Evolutionary conservation across 2,113 vertebrate species (phyloP).

Genomic region (Campylomormyrus tamandua): DNA sequence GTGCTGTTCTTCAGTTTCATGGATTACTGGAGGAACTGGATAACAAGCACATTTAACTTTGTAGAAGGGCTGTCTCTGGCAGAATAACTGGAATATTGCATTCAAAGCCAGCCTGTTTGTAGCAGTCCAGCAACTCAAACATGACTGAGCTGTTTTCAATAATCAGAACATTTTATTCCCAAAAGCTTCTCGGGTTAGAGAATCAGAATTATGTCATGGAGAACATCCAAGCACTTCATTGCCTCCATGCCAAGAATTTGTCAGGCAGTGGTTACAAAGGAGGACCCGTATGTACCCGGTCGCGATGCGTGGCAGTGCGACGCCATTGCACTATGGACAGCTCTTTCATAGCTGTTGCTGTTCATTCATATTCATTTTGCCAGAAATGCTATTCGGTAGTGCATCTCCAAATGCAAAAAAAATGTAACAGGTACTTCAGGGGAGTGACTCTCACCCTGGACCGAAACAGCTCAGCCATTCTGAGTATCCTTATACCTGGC

Average conservation of each 20-base stretch:
- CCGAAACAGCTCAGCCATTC: slow-evolving; percentile 59
- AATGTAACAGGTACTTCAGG: slow-evolving; percentile 14
- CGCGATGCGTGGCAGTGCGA: slow-evolving; percentile 52
- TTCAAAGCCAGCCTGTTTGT: background rate
- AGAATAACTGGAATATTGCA: slow-evolving; percentile 14
- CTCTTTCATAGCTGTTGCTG: background rate
- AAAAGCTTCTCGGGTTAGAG: slow-evolving; percentile 26
- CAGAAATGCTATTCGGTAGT: background rate
- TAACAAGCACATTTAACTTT: background rate
- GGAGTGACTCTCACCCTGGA: background rate
- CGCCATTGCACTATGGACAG: background rate
- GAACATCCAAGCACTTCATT: slow-evolving; percentile 33
- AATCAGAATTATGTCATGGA: slow-evolving; percentile 48
- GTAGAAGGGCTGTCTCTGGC: background rate
- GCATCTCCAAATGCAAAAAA: background rate
- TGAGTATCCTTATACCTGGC: background rate
- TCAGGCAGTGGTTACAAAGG: slow-evolving; percentile 57
- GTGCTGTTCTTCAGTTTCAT: background rate
- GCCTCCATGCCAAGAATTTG: slow-evolving; percentile 51
- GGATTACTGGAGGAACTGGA: background rate
- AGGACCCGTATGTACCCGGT: slow-evolving; percentile 54
- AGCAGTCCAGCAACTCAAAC: background rate
- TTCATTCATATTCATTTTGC: background rate
- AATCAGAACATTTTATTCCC: background rate
- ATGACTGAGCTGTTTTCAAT: slow-evolving; percentile 57